A percentile compares a stretch with the other conserved stretches of the same genome.
These are phyloP conservation scores for Enteromius mattozi DNA, from an alignment of 2,797 vertebrate genomes.

Conservation along the genomic window DNA sequence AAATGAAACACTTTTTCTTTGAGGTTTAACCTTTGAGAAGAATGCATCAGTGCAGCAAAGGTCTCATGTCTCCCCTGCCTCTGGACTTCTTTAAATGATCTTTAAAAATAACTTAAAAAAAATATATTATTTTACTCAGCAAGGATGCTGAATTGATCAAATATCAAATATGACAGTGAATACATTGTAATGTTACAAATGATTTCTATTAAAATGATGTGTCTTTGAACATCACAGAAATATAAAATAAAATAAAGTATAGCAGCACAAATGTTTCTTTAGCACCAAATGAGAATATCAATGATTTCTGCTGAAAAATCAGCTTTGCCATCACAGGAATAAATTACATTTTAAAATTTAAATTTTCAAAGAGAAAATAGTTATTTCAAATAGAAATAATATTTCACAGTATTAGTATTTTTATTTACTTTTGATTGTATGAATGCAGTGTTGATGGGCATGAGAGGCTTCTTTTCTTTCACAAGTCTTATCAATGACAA, in stretches of 20 bases:
- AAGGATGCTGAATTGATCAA: not conserved
- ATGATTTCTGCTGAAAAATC: not conserved
- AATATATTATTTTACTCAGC: not conserved
- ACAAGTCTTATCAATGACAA: not conserved
- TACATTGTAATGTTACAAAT: not conserved
- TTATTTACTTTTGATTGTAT: not conserved
- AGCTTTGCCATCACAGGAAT: not conserved
- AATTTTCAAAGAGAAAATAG: not conserved
- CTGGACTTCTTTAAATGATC: not conserved
- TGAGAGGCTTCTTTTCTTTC: not conserved
- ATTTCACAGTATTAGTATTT: not conserved
- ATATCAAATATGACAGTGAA: not conserved
- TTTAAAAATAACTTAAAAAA: not conserved
- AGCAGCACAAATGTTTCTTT: not conserved
- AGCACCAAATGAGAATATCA: not conserved
- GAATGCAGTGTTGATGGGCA: not conserved
- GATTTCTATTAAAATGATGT: not conserved
- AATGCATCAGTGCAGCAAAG: not conserved
- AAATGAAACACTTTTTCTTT: slow-evolving; percentile 17
- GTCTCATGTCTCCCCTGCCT: not conserved
- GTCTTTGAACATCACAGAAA: not conserved
- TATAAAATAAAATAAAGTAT: not conserved
- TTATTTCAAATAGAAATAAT: not conserved
- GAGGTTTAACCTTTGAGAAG: slow-evolving; percentile 16
- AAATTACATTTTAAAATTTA: too few relatives aligned